Evolutionary conservation across 2,113 vertebrate species (phyloP).

Genomic region (Spilogale gracilis): DNA sequence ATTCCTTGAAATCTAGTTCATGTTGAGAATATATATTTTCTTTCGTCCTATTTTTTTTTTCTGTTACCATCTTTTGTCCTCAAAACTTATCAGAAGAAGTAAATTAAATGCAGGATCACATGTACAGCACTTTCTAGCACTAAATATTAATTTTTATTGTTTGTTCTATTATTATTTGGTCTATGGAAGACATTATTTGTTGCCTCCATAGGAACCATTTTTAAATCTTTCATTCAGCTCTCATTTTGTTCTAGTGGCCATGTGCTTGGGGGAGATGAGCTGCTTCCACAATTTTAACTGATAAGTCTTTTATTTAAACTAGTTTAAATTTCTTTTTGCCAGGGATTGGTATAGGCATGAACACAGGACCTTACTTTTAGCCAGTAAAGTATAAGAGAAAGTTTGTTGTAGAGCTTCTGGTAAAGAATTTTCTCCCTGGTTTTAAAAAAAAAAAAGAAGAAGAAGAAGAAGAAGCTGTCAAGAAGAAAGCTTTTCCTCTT

Average conservation of each 20-base stretch:
- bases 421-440: background rate
- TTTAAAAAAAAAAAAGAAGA: background rate
- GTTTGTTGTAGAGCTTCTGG: background rate
- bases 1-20: background rate
- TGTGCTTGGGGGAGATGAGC: background rate
- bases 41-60: background rate
- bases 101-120: background rate
- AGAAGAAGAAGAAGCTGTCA: background rate
- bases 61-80: background rate
- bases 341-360: background rate
- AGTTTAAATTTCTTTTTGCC: background rate
- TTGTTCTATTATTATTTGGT: background rate
- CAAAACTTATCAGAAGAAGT: background rate
- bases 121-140: background rate
- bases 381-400: background rate
- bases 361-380: background rate
- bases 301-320: background rate
- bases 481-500: background rate
- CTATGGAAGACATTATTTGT: background rate
- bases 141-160: background rate
- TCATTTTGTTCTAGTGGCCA: background rate
- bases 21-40: background rate
- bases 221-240: background rate
- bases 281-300: background rate
- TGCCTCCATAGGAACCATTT: background rate